Percentiles rank a stretch among this genome's conserved stretches.
Conservation (phyloP, 2,113 vertebrate genomes). For the Scopus umbretta region DNA sequence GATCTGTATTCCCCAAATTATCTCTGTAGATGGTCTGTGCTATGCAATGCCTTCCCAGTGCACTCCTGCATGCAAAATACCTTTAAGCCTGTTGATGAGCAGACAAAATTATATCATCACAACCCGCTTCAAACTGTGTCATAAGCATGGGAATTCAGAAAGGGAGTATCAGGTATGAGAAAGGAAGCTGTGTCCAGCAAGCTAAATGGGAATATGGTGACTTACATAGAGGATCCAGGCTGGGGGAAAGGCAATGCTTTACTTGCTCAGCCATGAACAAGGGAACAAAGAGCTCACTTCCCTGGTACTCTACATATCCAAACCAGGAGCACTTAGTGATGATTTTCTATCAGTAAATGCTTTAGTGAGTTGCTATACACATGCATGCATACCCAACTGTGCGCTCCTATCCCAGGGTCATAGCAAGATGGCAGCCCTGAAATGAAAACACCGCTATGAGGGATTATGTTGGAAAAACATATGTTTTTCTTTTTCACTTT, state of each 20-base stretch:
- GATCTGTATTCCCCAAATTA: background rate
- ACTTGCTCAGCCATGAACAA: background rate
- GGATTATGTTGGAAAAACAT: background rate
- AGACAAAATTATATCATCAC: background rate
- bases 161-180: background rate
- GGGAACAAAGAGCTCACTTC: background rate
- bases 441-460: background rate
- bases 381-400: accelerated
- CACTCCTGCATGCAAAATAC: background rate
- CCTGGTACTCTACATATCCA: background rate
- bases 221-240: background rate
- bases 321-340: background rate
- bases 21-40: accelerated
- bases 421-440: background rate
- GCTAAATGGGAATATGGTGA: background rate
- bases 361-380: background rate
- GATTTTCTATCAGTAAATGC: background rate
- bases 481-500: background rate
- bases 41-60: background rate
- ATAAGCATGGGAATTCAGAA: background rate
- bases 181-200: background rate
- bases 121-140: background rate
- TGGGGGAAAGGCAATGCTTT: background rate
- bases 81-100: background rate
- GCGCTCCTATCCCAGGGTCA: background rate